phyloP scores from a whole-genome alignment of 2,888 invertebrate genomes.

The Halictus quadricinctus region DNA sequence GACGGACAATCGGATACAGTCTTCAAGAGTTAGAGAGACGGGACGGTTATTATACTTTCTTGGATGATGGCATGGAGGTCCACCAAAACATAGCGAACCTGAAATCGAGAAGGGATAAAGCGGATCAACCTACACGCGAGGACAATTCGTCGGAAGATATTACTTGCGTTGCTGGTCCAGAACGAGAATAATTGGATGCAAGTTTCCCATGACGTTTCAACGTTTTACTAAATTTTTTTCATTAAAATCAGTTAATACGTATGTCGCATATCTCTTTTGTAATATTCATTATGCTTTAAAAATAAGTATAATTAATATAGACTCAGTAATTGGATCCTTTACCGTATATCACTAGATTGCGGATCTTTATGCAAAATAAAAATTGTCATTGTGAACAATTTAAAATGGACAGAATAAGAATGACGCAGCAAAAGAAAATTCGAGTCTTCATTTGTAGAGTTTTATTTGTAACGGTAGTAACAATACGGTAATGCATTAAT shows the following conservation, averaged over 20 bases:
- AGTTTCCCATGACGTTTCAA: not conserved
- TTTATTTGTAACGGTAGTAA: not conserved
- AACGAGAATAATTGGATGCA: not conserved
- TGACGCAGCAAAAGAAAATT: not conserved
- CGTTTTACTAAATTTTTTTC: not conserved
- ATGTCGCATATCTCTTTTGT: too few relatives aligned
- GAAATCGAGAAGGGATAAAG: conserved; percentile 57
- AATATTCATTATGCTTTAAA: too few relatives aligned
- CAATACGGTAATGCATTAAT: not conserved
- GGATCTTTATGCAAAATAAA: too few relatives aligned
- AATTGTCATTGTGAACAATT: not conserved
- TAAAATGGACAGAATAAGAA: not conserved
- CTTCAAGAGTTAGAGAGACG: conserved; percentile 64
- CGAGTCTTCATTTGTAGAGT: not conserved
- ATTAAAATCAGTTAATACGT: too few relatives aligned
- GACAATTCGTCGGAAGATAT: not conserved
- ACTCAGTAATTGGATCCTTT: too few relatives aligned
- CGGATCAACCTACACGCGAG: not conserved
- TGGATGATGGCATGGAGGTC: conserved; percentile 72
- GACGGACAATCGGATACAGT: conserved; percentile 70
- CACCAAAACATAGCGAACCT: conserved; percentile 66
- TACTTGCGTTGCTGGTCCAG: not conserved
- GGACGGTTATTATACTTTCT: conserved; percentile 64
- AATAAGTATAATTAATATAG: too few relatives aligned
- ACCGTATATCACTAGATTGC: too few relatives aligned